Evolutionary conservation across 2,888 invertebrate species (phyloP), one percentile per base, ranked within the genome.

Genomic region (Lomographa bimaculata): DNA sequence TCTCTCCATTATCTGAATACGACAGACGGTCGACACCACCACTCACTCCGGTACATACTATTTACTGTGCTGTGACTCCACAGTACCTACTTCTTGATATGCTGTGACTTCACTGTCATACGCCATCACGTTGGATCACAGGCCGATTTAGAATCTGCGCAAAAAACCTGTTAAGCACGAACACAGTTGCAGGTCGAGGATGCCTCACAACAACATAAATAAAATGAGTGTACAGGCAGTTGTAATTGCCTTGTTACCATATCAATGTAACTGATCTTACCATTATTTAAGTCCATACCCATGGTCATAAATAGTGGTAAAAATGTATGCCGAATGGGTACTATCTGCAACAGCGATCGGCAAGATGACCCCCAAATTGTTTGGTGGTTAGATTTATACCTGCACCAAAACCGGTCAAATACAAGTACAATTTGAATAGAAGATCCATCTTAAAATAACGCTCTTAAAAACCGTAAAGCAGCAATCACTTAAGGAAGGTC

Each of bases 131-230:
- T 44, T 29, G 28, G 28, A 37, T 37, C 36, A 36, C 17, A 9
- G 9, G 23, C 28, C 18, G 41, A 44, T 38, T 46, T 49, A 46
- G 44, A 44, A 46, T 16, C 33, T 19, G 30, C 27, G 23, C 37
- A 50, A 53, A 51, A 52, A 50, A 46, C 12, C 11, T 14, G 47
- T 14, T 25, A 54, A 54, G 50, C 35, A 37, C 20, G 48, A 50
- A 36, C 23, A 21, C 11, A 30, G 7, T 7, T 30, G 7, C 7
- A 38, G 24, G 6, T n/a, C 17, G 17, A 44, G 24, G 30, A 44
- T 41, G 16, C 38, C 37, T 11, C n/a, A 24, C 26, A 30, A 25
- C 27, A 9, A 11, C 1, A 25, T 7, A 16, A 20, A 2, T 11
- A 24, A 10, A 9, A 9, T 9, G 5, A 14, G 9, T 10, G 3